These are phyloP conservation scores for Gymnoscelis rufifasciata DNA, from an alignment of 2,888 invertebrate species.

Conservation along the genomic window DNA sequence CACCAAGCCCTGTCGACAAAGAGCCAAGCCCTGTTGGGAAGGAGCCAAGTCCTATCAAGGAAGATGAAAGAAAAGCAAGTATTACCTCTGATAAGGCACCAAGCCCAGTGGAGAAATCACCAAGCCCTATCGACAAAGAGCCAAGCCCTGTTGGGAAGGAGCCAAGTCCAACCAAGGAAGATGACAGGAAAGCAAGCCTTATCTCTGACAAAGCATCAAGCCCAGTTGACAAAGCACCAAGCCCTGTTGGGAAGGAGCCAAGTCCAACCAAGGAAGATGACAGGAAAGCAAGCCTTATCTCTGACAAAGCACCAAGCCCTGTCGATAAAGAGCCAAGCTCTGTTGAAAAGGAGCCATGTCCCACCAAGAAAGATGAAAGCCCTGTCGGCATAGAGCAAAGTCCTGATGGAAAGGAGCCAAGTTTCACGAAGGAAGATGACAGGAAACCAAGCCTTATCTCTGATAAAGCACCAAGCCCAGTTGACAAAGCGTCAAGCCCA, in stretches of 20 bases:
- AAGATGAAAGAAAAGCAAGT: too few relatives aligned
- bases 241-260: neutral
- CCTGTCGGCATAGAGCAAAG: neutral
- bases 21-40: too few relatives aligned
- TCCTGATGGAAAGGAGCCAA: neutral
- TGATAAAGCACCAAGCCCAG: neutral
- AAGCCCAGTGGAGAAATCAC: too few relatives aligned
- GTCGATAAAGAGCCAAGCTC: neutral
- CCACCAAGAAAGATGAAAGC: neutral
- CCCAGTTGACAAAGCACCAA: conserved; percentile 1
- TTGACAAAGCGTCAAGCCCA: too few relatives aligned
- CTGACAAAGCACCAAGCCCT: conserved; percentile 8
- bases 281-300: neutral
- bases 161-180: too few relatives aligned
- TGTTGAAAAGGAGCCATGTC: conserved; percentile 18
- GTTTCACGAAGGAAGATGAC: neutral
- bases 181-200: too few relatives aligned
- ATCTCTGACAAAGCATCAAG: neutral
- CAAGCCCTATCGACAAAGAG: too few relatives aligned
- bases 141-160: too few relatives aligned
- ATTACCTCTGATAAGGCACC: too few relatives aligned
- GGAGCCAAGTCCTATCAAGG: too few relatives aligned
- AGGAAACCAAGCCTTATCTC: neutral
- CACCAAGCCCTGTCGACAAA: too few relatives aligned
- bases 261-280: neutral